Evolutionary conservation across 2,888 invertebrate genomes (phyloP), one percentile per base, ranked within the genome.

Genomic region (Cerceris ruficornis): DNA sequence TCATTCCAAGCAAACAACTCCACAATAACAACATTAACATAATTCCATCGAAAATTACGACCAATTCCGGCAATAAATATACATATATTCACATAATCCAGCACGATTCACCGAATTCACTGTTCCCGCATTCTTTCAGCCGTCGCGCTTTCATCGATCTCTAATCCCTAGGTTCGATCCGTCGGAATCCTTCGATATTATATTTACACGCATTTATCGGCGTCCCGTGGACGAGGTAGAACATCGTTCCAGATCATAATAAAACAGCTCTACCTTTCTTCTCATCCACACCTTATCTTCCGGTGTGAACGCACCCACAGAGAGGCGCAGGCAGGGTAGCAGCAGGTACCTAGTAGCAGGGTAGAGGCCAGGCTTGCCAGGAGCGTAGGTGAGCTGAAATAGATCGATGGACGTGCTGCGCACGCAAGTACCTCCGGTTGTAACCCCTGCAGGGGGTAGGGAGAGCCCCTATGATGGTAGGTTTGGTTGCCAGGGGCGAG

Each of bases 391-490:
- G 86, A 85, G 85, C 85, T 85, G 80, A 86, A 86, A 86, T 88
- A 88, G 88, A 88, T 88, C 88, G 88, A 88, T 88, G 88, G 80
- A 85, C 82, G 85, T 80, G 88, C 77, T 88, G 88, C 88, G 88
- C 88, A 88, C 88, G 88, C 88, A 88, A 88, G 84, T 76, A 78
- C 80, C 86, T 83, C 85, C 84, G 81, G 77, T 84, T 76, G 75
- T 75, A 72, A 75, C 69, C 77, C 82, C 81, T 82, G 77, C 79
- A 80, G 80, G 80, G 77, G 86, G 73, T 75, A 85, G 81, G 81
- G 79, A 82, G 80, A 71, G 66, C 75, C 54, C 66, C 77, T 70
- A 64, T 72, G 70, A 82, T 58, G 66, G 61, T 82, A 75, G 84
- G 81, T 77, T 82, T 83, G 73, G 77, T 75, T 75, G 66, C 67